Evolutionary conservation across 2,797 vertebrate species (phyloP), one percentile per base, ranked within the genome.

Genomic region (Leuciscus waleckii): DNA sequence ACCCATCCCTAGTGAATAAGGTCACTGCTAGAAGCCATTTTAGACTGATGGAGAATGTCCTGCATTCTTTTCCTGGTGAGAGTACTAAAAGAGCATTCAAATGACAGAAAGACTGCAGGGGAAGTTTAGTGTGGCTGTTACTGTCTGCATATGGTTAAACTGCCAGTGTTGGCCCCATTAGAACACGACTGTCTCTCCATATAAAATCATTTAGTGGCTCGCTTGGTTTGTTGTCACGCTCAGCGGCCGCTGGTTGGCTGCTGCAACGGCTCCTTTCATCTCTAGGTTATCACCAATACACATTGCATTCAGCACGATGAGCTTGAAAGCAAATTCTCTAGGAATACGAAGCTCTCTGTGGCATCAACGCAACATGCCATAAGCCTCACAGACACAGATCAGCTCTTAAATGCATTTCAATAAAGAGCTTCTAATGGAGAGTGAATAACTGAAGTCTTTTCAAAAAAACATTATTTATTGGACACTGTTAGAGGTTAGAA

Each of bases 171-270:
- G 32, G 46, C 79, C 49, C 67, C 5, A 35, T 49, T 29, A 70
- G 23, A 70, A 26, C 49, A 29, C 35, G 21, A 54, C n/a, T 70
- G 67, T 41, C 37, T 70, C 49, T 81, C 67, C 49, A 70, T 81
- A 39, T 81, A 67, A 81, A 70, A 70, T 67, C 23, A 39, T 35
- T 81, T 81, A 81, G 67, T 11, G 9, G 67, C 54, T 77, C 54
- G 37, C 35, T 61, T 16, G 35, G 35, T 77, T 58, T 61, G 75
- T 61, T 81, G 67, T 70, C 79, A 70, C 11, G 65, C 78, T 80
- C 11, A 51, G 26, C 16, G 58, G 61, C 11, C 2, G 26, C 79
- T 37, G 79, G 63, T 54, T 69, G 49, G 49, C 67, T 39, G 49
- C 67, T 26, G 49, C 14, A 26, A 26, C 0, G 13, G 35, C 23